These are phyloP conservation scores for Chloromyia formosa DNA, from an alignment of 2,888 invertebrate genomes.

Conservation along the genomic window DNA sequence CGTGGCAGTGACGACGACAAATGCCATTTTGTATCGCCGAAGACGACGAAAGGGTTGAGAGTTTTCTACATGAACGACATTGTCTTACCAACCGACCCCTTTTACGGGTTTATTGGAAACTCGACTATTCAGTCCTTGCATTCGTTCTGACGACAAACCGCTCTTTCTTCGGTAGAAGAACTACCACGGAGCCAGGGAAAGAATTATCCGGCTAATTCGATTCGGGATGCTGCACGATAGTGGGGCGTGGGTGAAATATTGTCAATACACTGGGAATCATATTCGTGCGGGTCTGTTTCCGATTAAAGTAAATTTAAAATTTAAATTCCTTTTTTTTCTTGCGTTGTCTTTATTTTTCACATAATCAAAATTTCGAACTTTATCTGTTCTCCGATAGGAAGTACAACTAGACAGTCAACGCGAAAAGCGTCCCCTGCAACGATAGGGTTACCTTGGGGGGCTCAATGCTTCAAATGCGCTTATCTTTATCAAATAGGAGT, in stretches of 20 bases:
- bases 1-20: neutral
- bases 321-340: constrained; percentile 46
- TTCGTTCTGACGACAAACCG: neutral
- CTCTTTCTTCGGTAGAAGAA: too few species aligned
- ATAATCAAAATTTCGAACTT: neutral
- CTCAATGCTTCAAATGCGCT: constrained; percentile 28
- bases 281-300: constrained; percentile 37
- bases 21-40: neutral
- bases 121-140: neutral
- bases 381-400: constrained; percentile 31
- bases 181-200: neutral
- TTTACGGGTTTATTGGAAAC: constrained; percentile 14
- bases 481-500: constrained; percentile 44
- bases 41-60: constrained; percentile 28
- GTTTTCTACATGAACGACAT: constrained; percentile 12
- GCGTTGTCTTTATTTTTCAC: constrained; percentile 5
- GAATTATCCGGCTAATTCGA: constrained; percentile 8
- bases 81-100: neutral
- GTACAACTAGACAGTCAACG: neutral
- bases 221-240: neutral
- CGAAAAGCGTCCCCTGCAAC: neutral
- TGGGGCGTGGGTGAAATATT: constrained; percentile 8
- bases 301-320: constrained; percentile 50
- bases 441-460: constrained; percentile 7
- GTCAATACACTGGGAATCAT: neutral